Evolutionary conservation across 2,888 invertebrate genomes (phyloP), one percentile per base, ranked within the genome.

Genomic region (Theretra japonica): DNA sequence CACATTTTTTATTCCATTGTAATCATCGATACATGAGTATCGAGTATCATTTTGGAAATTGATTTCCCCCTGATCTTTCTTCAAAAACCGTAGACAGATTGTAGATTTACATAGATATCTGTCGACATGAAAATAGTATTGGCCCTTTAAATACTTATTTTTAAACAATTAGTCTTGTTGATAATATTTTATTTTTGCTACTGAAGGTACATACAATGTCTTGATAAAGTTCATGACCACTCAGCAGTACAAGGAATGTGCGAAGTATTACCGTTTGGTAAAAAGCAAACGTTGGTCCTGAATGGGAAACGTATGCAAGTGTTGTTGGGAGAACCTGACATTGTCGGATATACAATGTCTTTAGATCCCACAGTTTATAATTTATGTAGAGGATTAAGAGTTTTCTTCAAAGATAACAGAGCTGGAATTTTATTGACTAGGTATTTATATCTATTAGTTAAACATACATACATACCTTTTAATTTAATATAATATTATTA

Each of bases 321-420:
- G 3, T 75, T 93, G 56, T 79, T 94, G 0, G 89, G 89, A 0
- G 94, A 94, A 76, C 94, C 94, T 0, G 93, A 94, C 50, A 83
- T 94, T n/a, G 91, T 94, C 1, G 94, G 94, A 1, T 94, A 94
- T 73, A 88, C 94, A 0, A 92, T 93, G 94, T 91, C 92, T 0
- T 72, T 86, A 23, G 94, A 94, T 71, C 94, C 94, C 0, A 92
- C 89, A 0, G 89, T 94, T 6, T 93, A 93, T 75, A 94, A 94
- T 75, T 81, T 96, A 19, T 95, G 95, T 65, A 93, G 95, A 77
- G 96, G 95, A 0, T 77, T 96, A 28, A 94, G 90, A 70, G 94
- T 95, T 6, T 96, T 95, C 81, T 96, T 95, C 77, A 88, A 88
- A 69, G 91, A 93, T 25, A 92, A 95, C 79, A 86, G 91, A 21